Percentiles rank a stretch among this genome's conserved stretches.
Conservation (phyloP, 2,113 vertebrate genomes). For the Hippotragus niger region DNA sequence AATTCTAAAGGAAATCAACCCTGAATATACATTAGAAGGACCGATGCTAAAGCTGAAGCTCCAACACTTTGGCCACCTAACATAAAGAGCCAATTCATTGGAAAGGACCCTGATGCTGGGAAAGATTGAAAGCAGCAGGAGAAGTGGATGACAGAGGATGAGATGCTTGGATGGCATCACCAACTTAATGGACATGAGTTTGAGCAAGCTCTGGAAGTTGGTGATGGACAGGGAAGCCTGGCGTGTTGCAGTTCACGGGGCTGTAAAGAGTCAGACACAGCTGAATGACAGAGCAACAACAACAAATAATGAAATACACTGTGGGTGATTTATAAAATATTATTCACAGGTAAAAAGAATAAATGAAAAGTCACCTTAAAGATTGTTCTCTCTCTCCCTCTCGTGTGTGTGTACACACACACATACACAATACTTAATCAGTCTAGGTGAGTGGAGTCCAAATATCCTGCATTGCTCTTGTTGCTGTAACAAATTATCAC, state of each 20-base stretch:
- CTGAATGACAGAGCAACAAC: not conserved
- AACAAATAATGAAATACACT: not conserved
- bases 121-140: not conserved
- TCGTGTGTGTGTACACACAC: not conserved
- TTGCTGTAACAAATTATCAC: not conserved
- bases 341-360: not conserved
- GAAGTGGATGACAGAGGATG: not conserved
- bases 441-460: not conserved
- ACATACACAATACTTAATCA: not conserved
- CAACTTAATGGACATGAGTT: not conserved
- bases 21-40: not conserved
- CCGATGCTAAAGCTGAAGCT: not conserved
- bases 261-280: rapidly evolving
- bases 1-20: not conserved
- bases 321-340: not conserved
- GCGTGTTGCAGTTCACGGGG: not conserved
- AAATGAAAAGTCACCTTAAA: not conserved
- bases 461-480: not conserved
- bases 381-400: not conserved
- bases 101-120: not conserved
- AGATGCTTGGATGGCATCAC: not conserved
- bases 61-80: not conserved
- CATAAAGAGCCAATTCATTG: not conserved
- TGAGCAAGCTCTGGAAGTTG: not conserved
- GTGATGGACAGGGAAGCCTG: not conserved